Evolutionary conservation across 1,140 invertebrate genomes (phyloP), one percentile per base, ranked within the genome.

Genomic region (Branchinecta lynchi): DNA sequence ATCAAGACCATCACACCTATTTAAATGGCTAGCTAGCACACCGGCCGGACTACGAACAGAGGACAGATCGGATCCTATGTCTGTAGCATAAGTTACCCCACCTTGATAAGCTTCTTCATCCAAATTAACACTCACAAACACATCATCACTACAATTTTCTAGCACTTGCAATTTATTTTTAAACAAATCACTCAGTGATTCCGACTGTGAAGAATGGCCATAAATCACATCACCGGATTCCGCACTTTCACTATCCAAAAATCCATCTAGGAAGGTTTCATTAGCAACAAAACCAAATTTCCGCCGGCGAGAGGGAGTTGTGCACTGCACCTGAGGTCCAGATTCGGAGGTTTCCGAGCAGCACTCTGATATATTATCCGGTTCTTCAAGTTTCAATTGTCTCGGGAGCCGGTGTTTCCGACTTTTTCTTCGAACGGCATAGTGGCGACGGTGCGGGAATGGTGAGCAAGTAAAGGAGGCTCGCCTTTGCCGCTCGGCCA

Each of bases 361-460:
- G 17, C 17, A 12, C 1, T 60, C 51, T 6, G 51, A 60, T 20
- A 60, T 1, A 60, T 12, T 12, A 20, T 20, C 17, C 17, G 51
- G 12, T 60, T 60, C 51, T 60, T 60, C 17, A 60, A 12, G 12
- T 60, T 60, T 60, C 17, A 60, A 60, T 15, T 12, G 12, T 6
- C 17, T 60, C 51, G 17, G 51, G 3, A 15, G 51, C 17, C 51
- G 51, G 17, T 15, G 17, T 20, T 60, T 60, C 17, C 51, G 12
- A 6, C 51, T 60, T 68, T 76, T 76, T 45, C 75, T 68, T 0
- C 75, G 71, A 3, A 76, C 73, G 45, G 75, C 75, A 67, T 76
- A 76, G 68, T 76, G 74, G 17, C 75, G 71, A 43, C 74, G 69
- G 66, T 76, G 73, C 8, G 74, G 75, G 67, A 75, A 76, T 10